These are phyloP conservation scores for Apogon talboti DNA, from an alignment of 2,797 vertebrate genomes.

Conservation along the genomic window DNA sequence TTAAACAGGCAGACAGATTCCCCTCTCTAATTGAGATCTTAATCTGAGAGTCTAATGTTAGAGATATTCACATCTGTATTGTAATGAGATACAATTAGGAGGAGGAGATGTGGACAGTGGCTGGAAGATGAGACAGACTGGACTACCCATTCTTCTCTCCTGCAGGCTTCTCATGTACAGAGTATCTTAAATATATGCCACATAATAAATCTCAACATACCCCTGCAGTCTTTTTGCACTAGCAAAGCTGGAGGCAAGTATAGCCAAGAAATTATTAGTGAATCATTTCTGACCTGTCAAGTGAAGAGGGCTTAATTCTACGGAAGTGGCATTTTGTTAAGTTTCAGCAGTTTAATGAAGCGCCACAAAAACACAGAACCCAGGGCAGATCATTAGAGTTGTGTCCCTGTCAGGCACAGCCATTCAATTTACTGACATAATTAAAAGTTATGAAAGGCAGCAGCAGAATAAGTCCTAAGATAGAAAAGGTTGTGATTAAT, in stretches of 20 bases:
- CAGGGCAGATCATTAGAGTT: conserved; percentile 31
- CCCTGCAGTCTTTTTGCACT: conserved; percentile 12
- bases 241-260: conserved; percentile 32
- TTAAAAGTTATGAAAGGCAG: conserved; percentile 46
- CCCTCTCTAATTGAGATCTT: conserved; percentile 68
- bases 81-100: conserved; percentile 77
- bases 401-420: conserved; percentile 15
- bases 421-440: conserved; percentile 50
- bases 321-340: conserved; percentile 45
- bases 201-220: conserved; percentile 37
- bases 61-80: conserved; percentile 59
- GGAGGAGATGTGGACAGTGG: conserved; percentile 43
- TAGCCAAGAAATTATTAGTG: conserved; percentile 33
- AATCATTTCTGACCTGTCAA: conserved; percentile 56
- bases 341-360: conserved; percentile 40
- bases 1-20: conserved; percentile 54
- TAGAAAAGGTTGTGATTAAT: conserved; percentile 52
- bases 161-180: conserved; percentile 27
- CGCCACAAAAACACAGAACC: conserved; percentile 30
- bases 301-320: conserved; percentile 29
- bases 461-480: conserved; percentile 13
- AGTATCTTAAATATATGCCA: conserved; percentile 30
- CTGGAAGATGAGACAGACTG: conserved; percentile 30
- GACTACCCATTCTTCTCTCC: conserved; percentile 21
- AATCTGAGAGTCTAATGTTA: conserved; percentile 69